Evolutionary conservation across 2,888 invertebrate genomes (phyloP).

Genomic region (Torymus aiolomorphi): DNA sequence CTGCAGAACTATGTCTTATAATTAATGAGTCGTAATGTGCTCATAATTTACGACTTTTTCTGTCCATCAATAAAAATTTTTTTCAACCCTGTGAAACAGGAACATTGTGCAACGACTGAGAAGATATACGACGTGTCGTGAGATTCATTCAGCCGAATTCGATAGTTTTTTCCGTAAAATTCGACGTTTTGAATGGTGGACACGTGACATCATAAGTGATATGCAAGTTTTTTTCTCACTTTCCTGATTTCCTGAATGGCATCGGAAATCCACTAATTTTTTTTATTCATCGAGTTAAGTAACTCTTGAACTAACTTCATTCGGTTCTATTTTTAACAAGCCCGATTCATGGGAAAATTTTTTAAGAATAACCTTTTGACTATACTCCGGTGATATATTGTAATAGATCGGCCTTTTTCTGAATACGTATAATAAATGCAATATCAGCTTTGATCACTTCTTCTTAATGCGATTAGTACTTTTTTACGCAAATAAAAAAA

Average conservation of each 20-base stretch:
- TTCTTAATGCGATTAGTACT: background rate
- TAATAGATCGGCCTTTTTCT: background rate
- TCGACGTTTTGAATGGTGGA: conserved; percentile 11
- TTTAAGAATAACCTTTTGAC: background rate
- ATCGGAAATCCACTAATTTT: conserved; percentile 14
- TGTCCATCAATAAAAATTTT: conserved; percentile 35
- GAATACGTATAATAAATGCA: background rate
- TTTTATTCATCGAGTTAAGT: conserved; percentile 4
- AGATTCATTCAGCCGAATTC: conserved; percentile 13
- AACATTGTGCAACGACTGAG: conserved; percentile 30
- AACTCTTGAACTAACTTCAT: conserved; percentile 6
- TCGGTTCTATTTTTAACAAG: conserved; percentile 15
- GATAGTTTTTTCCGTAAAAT: conserved; percentile 18
- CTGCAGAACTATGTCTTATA: conserved; percentile 7
- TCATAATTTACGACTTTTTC: conserved; percentile 35
- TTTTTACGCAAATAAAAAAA: too few relatives aligned
- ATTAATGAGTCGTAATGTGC: conserved; percentile 29
- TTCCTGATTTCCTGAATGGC: too few relatives aligned
- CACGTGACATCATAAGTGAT: conserved; percentile 37
- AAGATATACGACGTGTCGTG: background rate
- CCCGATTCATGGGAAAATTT: conserved; percentile 31
- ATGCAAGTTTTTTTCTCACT: conserved; percentile 15
- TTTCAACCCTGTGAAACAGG: conserved; percentile 11
- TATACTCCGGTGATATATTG: background rate
- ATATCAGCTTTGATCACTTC: background rate